Conservation (phyloP, 1,140 invertebrate species). For the Leptonema lineaticorne region DNA sequence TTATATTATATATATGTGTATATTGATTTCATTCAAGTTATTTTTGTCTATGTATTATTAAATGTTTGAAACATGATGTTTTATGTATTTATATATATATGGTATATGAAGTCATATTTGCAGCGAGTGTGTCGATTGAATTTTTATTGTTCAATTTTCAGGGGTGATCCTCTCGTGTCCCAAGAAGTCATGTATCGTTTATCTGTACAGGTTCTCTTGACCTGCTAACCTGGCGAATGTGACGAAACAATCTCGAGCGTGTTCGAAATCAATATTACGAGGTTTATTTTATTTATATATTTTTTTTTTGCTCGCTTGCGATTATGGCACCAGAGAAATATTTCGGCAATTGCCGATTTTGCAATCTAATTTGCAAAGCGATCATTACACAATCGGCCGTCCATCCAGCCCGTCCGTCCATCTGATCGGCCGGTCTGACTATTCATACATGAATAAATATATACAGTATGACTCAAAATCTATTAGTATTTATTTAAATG, state of each 20-base stretch:
- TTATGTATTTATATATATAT: no score
- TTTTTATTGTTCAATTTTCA: neutral
- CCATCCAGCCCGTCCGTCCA: slow-evolving; percentile 12
- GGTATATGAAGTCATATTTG: neutral
- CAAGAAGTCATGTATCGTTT: slow-evolving; percentile 5
- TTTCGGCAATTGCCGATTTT: slow-evolving; percentile 29
- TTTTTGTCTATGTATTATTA: no score
- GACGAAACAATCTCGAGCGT: slow-evolving; percentile 10
- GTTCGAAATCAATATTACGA: slow-evolving; percentile 8
- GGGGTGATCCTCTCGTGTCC: neutral
- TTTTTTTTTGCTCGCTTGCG: neutral
- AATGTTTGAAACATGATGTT: no score
- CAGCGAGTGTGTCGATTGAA: neutral
- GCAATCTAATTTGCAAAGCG: slow-evolving; percentile 29
- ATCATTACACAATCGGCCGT: slow-evolving; percentile 6
- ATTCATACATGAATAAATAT: neutral
- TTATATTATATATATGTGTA: no score
- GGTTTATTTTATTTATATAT: slow-evolving; percentile 2
- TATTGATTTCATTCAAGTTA: no score
- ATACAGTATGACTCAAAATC: neutral
- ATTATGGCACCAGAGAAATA: slow-evolving; percentile 1
- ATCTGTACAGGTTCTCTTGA: slow-evolving; percentile 26
- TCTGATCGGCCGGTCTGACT: no score
- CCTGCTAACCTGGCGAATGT: slow-evolving; percentile 18
- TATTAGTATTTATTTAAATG: no score